Percentiles rank a stretch among this genome's conserved stretches.
These are phyloP conservation scores for Chalcosyrphus nemorum DNA, from an alignment of 2,888 invertebrate species.

Conservation along the genomic window DNA sequence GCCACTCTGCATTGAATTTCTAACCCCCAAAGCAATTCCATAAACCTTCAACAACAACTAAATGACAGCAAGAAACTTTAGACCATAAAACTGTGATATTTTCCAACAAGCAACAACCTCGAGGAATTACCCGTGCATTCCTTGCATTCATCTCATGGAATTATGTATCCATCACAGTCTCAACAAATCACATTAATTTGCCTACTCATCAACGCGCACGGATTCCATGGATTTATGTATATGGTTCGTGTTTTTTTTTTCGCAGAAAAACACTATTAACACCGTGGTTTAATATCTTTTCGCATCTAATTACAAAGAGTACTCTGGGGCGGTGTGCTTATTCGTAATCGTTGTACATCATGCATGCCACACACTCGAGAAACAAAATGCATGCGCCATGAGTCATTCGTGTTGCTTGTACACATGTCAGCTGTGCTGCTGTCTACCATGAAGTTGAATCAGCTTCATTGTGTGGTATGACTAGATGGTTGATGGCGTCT, in stretches of 20 bases:
- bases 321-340: slow-evolving; percentile 43
- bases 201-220: slow-evolving; percentile 18
- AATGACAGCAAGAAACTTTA: background rate
- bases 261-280: slow-evolving; percentile 36
- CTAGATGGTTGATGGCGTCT: slow-evolving; percentile 20
- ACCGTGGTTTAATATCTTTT: slow-evolving; percentile 45
- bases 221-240: slow-evolving; percentile 5
- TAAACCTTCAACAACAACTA: background rate
- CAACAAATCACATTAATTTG: slow-evolving; percentile 15
- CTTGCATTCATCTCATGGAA: background rate
- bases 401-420: slow-evolving; percentile 16
- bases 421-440: slow-evolving; percentile 36
- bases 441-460: slow-evolving; percentile 20
- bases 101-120: background rate
- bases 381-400: slow-evolving; percentile 47
- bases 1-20: background rate
- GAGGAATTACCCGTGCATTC: background rate
- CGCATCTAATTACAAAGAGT: slow-evolving; percentile 56
- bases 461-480: slow-evolving; percentile 58
- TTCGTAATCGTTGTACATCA: slow-evolving; percentile 42
- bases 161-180: background rate
- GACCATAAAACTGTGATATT: background rate
- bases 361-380: slow-evolving; percentile 25
- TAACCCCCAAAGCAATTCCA: background rate
- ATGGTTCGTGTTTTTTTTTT: slow-evolving; percentile 49